Percentiles rank a stretch among this genome's conserved stretches.
phyloP scores from a whole-genome alignment of 1,140 invertebrate species.

The Oncopeltus fasciatus region DNA sequence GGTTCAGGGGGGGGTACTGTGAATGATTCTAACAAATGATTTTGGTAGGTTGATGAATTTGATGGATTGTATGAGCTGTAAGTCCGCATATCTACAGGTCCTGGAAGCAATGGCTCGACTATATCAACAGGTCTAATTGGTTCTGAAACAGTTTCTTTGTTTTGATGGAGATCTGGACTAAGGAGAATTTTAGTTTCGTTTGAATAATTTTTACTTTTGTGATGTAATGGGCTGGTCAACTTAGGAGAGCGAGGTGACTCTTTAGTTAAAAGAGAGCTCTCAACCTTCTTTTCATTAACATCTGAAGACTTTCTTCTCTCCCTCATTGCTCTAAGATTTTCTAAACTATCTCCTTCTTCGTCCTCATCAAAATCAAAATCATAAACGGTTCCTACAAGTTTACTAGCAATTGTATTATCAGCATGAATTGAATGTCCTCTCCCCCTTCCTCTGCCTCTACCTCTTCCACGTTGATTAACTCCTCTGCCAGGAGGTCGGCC shows the following conservation, averaged over 20 bases:
- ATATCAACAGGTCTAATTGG: slow-evolving; percentile 34
- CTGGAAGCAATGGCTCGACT: slow-evolving; percentile 57
- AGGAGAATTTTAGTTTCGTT: slow-evolving; percentile 25
- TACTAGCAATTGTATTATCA: slow-evolving; percentile 49
- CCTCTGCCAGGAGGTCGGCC: slow-evolving; percentile 30
- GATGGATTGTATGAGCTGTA: slow-evolving; percentile 40
- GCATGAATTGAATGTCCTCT: slow-evolving; percentile 21
- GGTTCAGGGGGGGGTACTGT: slow-evolving; percentile 44
- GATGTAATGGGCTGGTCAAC: slow-evolving; percentile 34
- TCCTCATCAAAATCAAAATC: slow-evolving; percentile 77
- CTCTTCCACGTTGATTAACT: slow-evolving; percentile 45
- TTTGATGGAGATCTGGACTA: slow-evolving; percentile 16
- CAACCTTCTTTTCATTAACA: slow-evolving; percentile 45
- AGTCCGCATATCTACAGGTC: slow-evolving; percentile 74
- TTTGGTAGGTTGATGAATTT: slow-evolving; percentile 39
- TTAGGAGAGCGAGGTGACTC: slow-evolving; percentile 42
- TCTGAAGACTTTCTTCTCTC: slow-evolving; percentile 66
- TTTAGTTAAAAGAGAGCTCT: slow-evolving; percentile 34
- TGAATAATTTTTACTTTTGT: slow-evolving; percentile 26
- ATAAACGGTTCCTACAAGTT: slow-evolving; percentile 72
- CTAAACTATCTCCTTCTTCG: slow-evolving; percentile 48
- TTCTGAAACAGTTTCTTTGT: background rate
- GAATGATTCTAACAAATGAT: slow-evolving; percentile 48
- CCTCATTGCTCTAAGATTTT: slow-evolving; percentile 62
- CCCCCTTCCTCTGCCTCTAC: slow-evolving; percentile 47